A percentile compares a stretch with the other conserved stretches of the same genome.
Evolutionary conservation across 2,113 vertebrate genomes (phyloP).

Genomic region (Erythrocebus patas): DNA sequence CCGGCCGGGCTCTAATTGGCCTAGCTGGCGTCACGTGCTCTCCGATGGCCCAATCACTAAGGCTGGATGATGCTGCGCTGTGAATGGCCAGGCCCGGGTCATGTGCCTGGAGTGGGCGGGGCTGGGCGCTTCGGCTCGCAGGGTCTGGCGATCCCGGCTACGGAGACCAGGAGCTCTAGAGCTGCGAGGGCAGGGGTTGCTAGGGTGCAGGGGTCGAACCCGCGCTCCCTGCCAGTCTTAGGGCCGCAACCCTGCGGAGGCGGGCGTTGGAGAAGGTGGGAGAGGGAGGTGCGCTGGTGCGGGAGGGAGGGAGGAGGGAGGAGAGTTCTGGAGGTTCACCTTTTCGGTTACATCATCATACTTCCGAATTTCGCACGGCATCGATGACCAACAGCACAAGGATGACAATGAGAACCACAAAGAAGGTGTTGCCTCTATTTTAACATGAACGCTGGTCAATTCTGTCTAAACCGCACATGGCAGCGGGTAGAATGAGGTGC

Average conservation of each 20-base stretch:
- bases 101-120: background rate
- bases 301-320: too few relatives aligned
- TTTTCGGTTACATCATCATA: too few relatives aligned
- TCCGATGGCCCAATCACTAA: background rate
- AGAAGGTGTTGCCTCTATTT: too few relatives aligned
- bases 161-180: rapidly evolving
- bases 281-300: rapidly evolving
- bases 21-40: background rate
- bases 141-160: rapidly evolving
- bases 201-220: background rate
- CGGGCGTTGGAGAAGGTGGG: too few relatives aligned
- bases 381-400: too few relatives aligned
- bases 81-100: background rate
- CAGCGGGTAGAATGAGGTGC: too few relatives aligned
- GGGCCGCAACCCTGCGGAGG: background rate
- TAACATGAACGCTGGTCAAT: too few relatives aligned
- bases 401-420: too few relatives aligned
- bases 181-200: background rate
- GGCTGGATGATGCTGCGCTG: background rate
- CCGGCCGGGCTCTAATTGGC: background rate
- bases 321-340: too few relatives aligned
- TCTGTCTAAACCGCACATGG: too few relatives aligned
- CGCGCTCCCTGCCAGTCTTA: background rate
- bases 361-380: too few relatives aligned
- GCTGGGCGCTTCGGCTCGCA: rapidly evolving